Percentiles rank a stretch among this genome's conserved stretches.
Evolutionary conservation across 2,888 invertebrate genomes (phyloP).

Genomic region (Prenolepis imparis): DNA sequence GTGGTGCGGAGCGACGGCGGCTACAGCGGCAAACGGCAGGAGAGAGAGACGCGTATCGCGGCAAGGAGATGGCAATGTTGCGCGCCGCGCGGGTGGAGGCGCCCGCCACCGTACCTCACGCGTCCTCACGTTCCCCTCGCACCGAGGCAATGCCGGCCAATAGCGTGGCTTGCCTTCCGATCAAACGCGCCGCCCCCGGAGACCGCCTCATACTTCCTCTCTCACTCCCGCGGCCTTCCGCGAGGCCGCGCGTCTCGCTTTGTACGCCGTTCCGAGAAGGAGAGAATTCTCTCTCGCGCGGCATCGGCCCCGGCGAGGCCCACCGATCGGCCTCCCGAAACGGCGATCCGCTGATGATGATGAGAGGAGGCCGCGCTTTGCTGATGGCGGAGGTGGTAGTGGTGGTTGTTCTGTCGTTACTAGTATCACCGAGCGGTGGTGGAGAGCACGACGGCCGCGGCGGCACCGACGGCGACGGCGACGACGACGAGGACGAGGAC

Average conservation of each 20-base stretch:
- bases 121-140: conserved; percentile 77
- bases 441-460: neutral
- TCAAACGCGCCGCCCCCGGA: conserved; percentile 79
- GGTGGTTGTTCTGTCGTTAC: conserved; percentile 57
- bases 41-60: conserved; percentile 47
- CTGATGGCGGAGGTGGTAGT: conserved; percentile 64
- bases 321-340: conserved; percentile 74
- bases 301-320: conserved; percentile 68
- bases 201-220: conserved; percentile 82
- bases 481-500: conserved; percentile 9
- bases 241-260: conserved; percentile 57
- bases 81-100: conserved; percentile 71
- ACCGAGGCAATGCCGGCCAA: conserved; percentile 69
- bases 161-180: conserved; percentile 73
- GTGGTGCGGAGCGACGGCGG: conserved; percentile 39
- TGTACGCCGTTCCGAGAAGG: conserved; percentile 57
- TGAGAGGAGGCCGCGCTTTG: conserved; percentile 70
- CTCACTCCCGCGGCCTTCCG: conserved; percentile 69
- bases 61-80: conserved; percentile 58
- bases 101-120: conserved; percentile 68
- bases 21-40: conserved; percentile 7
- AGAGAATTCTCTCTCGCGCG: conserved; percentile 63
- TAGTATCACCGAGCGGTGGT: conserved; percentile 42
- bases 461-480: neutral
- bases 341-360: conserved; percentile 72